Percentiles rank a stretch among this genome's conserved stretches.
phyloP scores from a whole-genome alignment of 2,888 invertebrate genomes.

The Furcula furcula region DNA sequence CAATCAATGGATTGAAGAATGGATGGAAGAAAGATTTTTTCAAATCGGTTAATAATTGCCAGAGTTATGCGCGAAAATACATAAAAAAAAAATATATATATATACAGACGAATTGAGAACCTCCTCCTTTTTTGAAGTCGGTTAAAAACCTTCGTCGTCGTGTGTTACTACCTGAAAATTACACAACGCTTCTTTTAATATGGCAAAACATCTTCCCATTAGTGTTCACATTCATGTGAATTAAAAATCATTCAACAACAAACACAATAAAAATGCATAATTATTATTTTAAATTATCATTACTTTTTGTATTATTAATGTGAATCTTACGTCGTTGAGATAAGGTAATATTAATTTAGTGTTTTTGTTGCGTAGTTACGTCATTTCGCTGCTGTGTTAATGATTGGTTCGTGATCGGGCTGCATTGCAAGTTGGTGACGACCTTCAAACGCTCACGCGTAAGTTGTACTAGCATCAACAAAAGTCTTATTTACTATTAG shows the following conservation, averaged over 20 bases:
- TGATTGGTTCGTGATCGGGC: conserved; percentile 58
- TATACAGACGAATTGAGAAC: too few relatives aligned
- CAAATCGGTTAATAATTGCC: too few relatives aligned
- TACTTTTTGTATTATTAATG: too few relatives aligned
- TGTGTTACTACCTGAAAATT: not conserved
- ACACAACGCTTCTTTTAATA: conserved; percentile 2
- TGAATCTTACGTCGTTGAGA: too few relatives aligned
- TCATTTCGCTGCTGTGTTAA: conserved; percentile 25
- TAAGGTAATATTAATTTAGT: conserved; percentile 1
- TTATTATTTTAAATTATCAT: conserved; percentile 35
- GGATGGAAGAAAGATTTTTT: too few relatives aligned
- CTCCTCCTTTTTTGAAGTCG: too few relatives aligned
- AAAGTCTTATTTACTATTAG: conserved; percentile 21
- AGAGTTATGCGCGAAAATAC: too few relatives aligned
- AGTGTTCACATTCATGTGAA: conserved; percentile 5
- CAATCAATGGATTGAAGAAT: too few relatives aligned
- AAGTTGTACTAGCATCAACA: conserved; percentile 37
- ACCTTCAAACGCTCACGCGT: conserved; percentile 70
- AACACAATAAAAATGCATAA: conserved; percentile 37
- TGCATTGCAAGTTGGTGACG: conserved; percentile 69
- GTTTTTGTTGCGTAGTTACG: conserved; percentile 15
- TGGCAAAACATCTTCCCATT: conserved; percentile 13
- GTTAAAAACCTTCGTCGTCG: too few relatives aligned
- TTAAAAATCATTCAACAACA: conserved; percentile 9
- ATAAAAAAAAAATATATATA: too few relatives aligned